A percentile compares a stretch with the other conserved stretches of the same genome.
These are phyloP conservation scores for Lycophotia porphyrea DNA, from an alignment of 2,888 invertebrate genomes.

Conservation along the genomic window DNA sequence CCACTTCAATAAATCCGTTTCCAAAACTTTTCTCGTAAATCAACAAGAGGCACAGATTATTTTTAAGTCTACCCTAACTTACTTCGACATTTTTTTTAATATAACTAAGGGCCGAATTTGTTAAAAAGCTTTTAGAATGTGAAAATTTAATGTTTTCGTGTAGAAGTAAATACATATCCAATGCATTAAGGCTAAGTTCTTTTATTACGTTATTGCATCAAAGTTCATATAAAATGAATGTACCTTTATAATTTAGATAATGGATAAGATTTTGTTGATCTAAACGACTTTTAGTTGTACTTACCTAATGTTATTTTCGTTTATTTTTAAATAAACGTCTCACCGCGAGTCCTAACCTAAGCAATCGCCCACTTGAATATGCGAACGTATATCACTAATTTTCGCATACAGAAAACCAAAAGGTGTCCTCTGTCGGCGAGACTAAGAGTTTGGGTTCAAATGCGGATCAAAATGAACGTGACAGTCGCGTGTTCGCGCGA, in stretches of 20 bases:
- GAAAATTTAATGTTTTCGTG: conserved; percentile 25
- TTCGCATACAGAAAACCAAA: background rate
- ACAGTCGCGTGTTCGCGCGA: fast-evolving
- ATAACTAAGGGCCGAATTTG: conserved; percentile 47
- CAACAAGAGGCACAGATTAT: conserved; percentile 67
- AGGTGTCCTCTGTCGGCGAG: background rate
- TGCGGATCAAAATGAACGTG: no score
- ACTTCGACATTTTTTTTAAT: conserved; percentile 56
- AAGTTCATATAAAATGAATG: conserved; percentile 3
- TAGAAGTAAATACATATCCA: conserved; percentile 2
- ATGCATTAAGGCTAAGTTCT: conserved; percentile 8
- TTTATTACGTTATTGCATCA: conserved; percentile 10
- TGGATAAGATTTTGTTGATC: background rate
- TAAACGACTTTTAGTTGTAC: background rate
- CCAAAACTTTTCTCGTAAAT: conserved; percentile 70
- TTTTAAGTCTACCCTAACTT: conserved; percentile 59
- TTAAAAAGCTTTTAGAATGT: conserved; percentile 50
- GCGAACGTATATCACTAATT: background rate
- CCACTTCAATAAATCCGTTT: conserved; percentile 66
- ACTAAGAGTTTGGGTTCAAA: background rate
- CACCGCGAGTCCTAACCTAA: background rate
- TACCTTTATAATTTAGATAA: conserved; percentile 1
- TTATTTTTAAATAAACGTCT: background rate
- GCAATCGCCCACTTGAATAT: background rate
- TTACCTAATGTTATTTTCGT: background rate